Base-by-base conservation (phyloP, 23 tunicate species). In the Botrylloides violaceus region DNA sequence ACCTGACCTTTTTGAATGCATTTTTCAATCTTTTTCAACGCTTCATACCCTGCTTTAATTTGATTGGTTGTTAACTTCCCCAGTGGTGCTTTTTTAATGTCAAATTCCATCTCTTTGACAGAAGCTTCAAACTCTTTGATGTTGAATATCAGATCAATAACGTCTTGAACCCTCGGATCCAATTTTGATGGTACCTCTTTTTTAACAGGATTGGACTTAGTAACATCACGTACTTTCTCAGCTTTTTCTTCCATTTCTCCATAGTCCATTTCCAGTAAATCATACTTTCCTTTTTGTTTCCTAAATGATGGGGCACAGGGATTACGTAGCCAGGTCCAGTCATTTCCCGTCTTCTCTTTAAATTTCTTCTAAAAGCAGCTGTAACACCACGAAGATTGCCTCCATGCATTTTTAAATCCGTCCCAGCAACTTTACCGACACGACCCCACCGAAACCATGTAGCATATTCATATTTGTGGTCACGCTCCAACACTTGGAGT, bases 391-490 rank as follows among this genome's bases (percentile, higher is more conserved):
- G 53, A 43, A 55, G 56, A 70, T 47, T 70, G 27, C 59, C 59
- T 70, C 59, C 75, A 37, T 70, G 75, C 18, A 5, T 49, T 34
- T 73, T 73, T 30, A 70, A 76, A 62, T 36, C 64, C 56, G 57
- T 76, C 9, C 95, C 95, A 27, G 87, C 95, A 47, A 77, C 76
- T 38, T 77, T 81, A 7, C 95, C 95, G 26, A 87, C 87, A 33
- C 95, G 68, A 2, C 95, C 95, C 95, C 95, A 87, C 15, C 87
- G 72, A 56, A 76, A 71, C 87, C 87, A 87, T 1, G 68, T 53
- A 61, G 34, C 75, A 63, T 75, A 87, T 2, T 71, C 73, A 32
- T 76, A 32, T 4, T 56, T 64, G 27, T 26, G 34, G 26, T 75
- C 59, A 34, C 80, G 77, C 76, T 87, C 71, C 27, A 87, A 29